Evolutionary conservation across 2,888 invertebrate genomes (phyloP), one percentile per base, ranked within the genome.

Genomic region (Entomobrya multifasciata): DNA sequence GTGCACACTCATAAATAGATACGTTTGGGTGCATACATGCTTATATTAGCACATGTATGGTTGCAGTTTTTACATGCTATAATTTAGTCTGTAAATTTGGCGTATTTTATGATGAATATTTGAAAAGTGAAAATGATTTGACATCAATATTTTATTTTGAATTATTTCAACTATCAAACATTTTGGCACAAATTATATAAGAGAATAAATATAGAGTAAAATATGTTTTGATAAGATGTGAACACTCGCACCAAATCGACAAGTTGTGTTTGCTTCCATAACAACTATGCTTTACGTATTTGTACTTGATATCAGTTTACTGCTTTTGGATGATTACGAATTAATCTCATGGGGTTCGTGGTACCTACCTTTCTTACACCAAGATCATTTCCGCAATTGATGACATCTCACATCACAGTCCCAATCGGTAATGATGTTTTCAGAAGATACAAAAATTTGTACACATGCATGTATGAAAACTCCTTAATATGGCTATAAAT

Each of bases 301-400:
- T 65, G 30, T 30, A 65, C 20, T 65, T 41, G 65, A n/a, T 30
- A 30, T 62, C 27, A n/a, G n/a, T 2, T 2, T 15, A 36, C 36
- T 20, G 41, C 65, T 36, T 41, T 41, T 11, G 41, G 13, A 20
- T 41, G 65, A 41, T 65, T 65, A 41, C 41, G 11, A 41, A 65
- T 41, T 41, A 41, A n/a, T 65, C 27, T 62, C 62, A 62, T 30
- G 30, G 30, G 62, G 30, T 11, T 36, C 11, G 36, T 36, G 20
- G 41, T 20, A 30, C 44, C 41, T 57, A 55, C 55, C 60, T 60
- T 65, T n/a, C 27, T 60, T 41, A 27, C 22, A 55, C 67, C 67
- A 67, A 41, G 72, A 81, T 81, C 60, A 72, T 81, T 81, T 81
- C 81, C 81, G 81, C 70, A 67, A 81, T 52, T 70, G 81, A 81